phyloP scores from a whole-genome alignment of 2,797 vertebrate genomes.

The Artibeus jamaicensis region DNA sequence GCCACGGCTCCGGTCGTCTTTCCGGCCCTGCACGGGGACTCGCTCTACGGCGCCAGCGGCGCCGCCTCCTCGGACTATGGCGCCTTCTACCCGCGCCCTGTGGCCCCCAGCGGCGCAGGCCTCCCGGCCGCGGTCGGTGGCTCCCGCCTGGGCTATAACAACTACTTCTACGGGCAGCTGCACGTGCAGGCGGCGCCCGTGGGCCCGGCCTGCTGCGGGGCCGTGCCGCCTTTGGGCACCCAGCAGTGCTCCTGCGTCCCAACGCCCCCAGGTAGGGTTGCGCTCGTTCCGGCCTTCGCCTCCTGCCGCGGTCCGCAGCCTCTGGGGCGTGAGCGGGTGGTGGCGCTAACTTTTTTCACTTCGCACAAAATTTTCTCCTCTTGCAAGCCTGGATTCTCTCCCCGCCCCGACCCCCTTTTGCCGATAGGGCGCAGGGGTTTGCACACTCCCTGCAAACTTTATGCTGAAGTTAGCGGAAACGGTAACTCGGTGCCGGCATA shows the following conservation, averaged over 20 bases:
- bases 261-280: conserved; percentile 87
- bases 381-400: background rate
- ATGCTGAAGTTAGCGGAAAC: background rate
- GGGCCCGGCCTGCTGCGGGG: conserved; percentile 92
- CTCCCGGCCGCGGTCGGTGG: conserved; percentile 87
- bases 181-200: conserved; percentile 91
- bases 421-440: background rate
- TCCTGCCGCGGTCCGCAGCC: background rate
- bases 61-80: conserved; percentile 88
- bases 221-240: conserved; percentile 88
- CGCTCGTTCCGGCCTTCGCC: background rate
- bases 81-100: conserved; percentile 91
- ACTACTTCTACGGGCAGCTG: conserved; percentile 97
- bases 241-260: conserved; percentile 96
- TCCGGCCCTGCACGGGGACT: conserved; percentile 89
- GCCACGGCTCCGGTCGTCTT: conserved; percentile 89
- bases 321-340: background rate
- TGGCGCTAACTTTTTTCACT: background rate
- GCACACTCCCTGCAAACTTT: background rate
- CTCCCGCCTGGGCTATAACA: conserved; percentile 92
- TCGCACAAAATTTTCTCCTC: background rate
- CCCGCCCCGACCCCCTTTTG: accelerated
- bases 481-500: background rate
- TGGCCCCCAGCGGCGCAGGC: conserved; percentile 86
- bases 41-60: conserved; percentile 85